Conservation (phyloP, 2,797 vertebrate genomes). For the Chaetophractus vellerosus region DNA sequence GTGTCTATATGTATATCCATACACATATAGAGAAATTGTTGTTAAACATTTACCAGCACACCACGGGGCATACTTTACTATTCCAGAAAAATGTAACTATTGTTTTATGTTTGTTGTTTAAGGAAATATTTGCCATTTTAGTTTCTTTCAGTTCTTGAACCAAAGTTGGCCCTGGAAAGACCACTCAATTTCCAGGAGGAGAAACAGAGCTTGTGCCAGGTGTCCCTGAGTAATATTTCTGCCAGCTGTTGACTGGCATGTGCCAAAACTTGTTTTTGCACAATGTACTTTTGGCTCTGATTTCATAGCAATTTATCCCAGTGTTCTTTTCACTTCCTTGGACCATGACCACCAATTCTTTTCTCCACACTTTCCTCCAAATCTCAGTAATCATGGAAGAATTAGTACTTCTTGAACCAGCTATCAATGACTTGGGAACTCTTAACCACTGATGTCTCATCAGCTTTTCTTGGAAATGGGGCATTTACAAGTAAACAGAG, state of each 20-base stretch:
- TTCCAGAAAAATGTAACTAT: background rate
- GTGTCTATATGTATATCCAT: no score
- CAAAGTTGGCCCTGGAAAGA: background rate
- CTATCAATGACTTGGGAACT: background rate
- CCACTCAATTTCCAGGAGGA: background rate
- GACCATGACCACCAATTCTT: background rate
- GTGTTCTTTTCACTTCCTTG: background rate
- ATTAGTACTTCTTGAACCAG: background rate
- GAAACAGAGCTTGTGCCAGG: background rate
- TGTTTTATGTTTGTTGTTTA: background rate
- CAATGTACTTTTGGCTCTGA: background rate
- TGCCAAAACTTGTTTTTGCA: background rate
- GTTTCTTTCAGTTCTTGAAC: background rate
- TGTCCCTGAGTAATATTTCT: background rate
- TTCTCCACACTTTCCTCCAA: background rate
- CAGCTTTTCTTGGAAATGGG: conserved; percentile 31
- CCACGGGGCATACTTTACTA: background rate
- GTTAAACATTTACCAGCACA: background rate
- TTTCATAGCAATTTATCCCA: background rate
- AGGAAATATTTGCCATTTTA: background rate
- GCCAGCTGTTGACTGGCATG: background rate
- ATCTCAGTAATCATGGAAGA: background rate
- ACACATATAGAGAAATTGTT: background rate
- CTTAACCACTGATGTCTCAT: conserved; percentile 18
- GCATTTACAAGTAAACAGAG: background rate